These are phyloP conservation scores for Holothuria leucospilota DNA, from an alignment of 53 echinoderm and acorn worm species.

Conservation along the genomic window DNA sequence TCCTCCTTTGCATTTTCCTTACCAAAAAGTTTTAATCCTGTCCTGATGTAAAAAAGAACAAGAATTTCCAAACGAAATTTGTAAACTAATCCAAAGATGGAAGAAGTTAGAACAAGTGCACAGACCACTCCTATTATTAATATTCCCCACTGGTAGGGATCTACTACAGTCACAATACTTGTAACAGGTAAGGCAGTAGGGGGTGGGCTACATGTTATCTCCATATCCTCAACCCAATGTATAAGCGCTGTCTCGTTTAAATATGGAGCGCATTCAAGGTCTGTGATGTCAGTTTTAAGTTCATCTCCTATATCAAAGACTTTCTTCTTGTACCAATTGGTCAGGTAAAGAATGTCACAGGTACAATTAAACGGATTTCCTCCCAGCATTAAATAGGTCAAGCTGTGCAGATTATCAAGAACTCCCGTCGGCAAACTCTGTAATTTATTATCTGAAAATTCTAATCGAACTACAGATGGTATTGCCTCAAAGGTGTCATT, in stretches of 20 bases:
- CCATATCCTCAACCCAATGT: slow-evolving; percentile 11
- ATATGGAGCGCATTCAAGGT: slow-evolving; percentile 16
- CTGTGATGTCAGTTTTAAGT: slow-evolving; percentile 6
- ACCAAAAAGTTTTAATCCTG: slow-evolving; percentile 17
- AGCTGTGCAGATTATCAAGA: slow-evolving; percentile 18
- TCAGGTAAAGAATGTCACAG: slow-evolving; percentile 22
- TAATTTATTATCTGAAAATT: background rate
- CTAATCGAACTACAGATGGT: background rate
- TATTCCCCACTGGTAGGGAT: background rate
- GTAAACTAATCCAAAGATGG: background rate
- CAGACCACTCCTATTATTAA: background rate
- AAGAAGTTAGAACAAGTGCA: background rate
- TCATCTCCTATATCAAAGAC: background rate
- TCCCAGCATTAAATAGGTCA: background rate
- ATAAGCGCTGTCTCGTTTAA: slow-evolving; percentile 34
- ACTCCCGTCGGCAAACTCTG: background rate
- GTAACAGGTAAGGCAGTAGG: background rate
- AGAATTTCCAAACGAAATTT: slow-evolving; percentile 55
- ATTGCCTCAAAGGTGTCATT: background rate
- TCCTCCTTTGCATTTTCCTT: slow-evolving; percentile 10
- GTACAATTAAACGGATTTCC: slow-evolving; percentile 34
- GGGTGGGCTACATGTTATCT: background rate
- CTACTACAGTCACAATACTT: background rate
- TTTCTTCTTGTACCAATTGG: slow-evolving; percentile 16
- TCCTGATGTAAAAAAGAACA: slow-evolving; percentile 60